These are phyloP conservation scores for Aphidius ervi DNA, from an alignment of 1,140 invertebrate species.

Conservation along the genomic window DNA sequence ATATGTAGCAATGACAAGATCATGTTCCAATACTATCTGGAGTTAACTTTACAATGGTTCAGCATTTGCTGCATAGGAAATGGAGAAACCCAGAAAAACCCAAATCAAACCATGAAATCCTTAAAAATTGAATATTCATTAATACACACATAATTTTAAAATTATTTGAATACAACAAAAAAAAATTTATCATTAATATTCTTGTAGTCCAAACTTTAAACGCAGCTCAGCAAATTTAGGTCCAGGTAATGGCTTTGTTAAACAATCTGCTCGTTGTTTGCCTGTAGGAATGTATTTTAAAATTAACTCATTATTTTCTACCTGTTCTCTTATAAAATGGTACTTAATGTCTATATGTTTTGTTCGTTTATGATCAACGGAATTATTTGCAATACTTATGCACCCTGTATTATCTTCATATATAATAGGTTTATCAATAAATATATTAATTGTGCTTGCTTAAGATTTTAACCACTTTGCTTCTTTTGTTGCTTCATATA, in stretches of 20 bases:
- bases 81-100: background rate
- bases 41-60: background rate
- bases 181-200: background rate
- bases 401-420: constrained; percentile 13
- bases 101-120: too few relatives aligned
- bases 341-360: constrained; percentile 6
- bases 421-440: constrained; percentile 1
- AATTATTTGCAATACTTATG: constrained; percentile 16
- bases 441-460: background rate
- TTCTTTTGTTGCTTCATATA: background rate
- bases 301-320: background rate
- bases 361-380: background rate
- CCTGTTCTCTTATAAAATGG: background rate
- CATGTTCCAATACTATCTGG: background rate
- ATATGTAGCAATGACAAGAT: too few relatives aligned
- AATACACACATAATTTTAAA: background rate
- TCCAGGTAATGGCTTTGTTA: constrained; percentile 3
- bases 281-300: constrained; percentile 1
- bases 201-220: background rate
- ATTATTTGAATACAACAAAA: too few relatives aligned
- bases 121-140: background rate
- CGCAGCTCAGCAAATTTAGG: constrained; percentile 25
- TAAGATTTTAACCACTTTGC: constrained; percentile 2
- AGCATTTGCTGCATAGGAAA: constrained; percentile 3
- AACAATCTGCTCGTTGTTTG: background rate